Evolutionary conservation across 2,888 invertebrate species (phyloP).

Genomic region (Tricholauxania praeusta): DNA sequence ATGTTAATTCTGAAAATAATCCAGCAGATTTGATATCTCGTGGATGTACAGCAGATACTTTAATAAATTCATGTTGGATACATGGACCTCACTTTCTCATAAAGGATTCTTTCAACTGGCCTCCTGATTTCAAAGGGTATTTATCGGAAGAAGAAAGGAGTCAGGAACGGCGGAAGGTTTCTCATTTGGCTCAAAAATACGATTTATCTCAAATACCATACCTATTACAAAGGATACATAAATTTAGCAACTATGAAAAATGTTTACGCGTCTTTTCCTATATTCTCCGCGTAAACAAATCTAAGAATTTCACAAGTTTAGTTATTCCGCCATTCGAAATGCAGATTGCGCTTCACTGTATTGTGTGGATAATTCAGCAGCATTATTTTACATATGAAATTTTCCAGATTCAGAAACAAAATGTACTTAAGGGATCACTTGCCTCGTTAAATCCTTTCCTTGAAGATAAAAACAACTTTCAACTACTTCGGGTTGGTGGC

Average conservation of each 20-base stretch:
- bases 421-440: neutral
- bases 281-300: neutral
- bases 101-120: neutral
- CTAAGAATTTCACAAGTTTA: neutral
- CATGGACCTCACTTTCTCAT: slow-evolving; percentile 17
- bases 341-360: neutral
- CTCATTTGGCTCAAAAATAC: neutral
- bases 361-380: no score
- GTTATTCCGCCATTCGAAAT: neutral
- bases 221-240: no score
- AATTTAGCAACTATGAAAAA: no score
- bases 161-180: neutral
- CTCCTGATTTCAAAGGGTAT: neutral
- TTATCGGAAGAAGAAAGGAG: neutral
- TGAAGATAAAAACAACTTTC: neutral
- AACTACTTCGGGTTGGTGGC: slow-evolving; percentile 20
- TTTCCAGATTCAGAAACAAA: neutral
- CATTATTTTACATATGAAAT: no score
- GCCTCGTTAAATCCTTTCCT: slow-evolving; percentile 4
- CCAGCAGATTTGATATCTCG: slow-evolving; percentile 2
- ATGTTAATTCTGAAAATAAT: neutral
- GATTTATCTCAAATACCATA: neutral
- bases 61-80: slow-evolving; percentile 11
- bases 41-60: slow-evolving; percentile 9
- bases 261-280: no score